Percentiles rank a stretch among this genome's conserved stretches.
These are phyloP conservation scores for Brachionus rubens DNA, from an alignment of 1,140 invertebrate genomes.

Conservation along the genomic window DNA sequence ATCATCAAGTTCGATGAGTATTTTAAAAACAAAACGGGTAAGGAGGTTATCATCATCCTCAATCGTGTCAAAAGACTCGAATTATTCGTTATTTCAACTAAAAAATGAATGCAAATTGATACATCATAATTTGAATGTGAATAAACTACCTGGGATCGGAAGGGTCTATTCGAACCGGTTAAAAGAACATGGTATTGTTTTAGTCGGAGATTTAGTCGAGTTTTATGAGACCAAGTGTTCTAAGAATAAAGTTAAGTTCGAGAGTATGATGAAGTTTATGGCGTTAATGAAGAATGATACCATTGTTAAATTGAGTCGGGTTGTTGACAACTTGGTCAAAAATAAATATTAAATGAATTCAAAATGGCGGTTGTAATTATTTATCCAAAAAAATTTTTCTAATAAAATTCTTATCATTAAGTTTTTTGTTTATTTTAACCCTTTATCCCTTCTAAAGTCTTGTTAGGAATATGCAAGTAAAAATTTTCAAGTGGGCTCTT, in stretches of 20 bases:
- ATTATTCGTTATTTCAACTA: neutral
- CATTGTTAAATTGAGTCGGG: neutral
- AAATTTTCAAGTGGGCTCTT: too few relatives aligned
- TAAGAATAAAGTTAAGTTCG: neutral
- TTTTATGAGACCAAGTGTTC: slow-evolving; percentile 14
- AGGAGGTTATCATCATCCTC: neutral
- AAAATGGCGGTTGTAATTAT: too few relatives aligned
- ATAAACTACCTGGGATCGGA: slow-evolving; percentile 15
- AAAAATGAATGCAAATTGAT: neutral
- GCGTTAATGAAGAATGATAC: slow-evolving; percentile 30
- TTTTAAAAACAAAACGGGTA: too few relatives aligned
- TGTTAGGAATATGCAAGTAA: too few relatives aligned
- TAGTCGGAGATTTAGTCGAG: neutral
- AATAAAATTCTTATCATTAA: too few relatives aligned
- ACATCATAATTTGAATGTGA: too few relatives aligned
- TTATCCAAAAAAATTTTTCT: too few relatives aligned
- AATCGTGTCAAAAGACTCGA: neutral
- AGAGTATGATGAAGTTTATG: neutral
- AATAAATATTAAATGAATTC: neutral
- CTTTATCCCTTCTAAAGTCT: too few relatives aligned
- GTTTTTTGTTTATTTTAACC: too few relatives aligned
- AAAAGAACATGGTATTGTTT: neutral
- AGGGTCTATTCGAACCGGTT: slow-evolving; percentile 18
- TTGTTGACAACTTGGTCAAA: neutral
- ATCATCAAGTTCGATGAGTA: neutral